phyloP scores from a whole-genome alignment of 2,888 invertebrate species.

The Drosophila austrosaltans region DNA sequence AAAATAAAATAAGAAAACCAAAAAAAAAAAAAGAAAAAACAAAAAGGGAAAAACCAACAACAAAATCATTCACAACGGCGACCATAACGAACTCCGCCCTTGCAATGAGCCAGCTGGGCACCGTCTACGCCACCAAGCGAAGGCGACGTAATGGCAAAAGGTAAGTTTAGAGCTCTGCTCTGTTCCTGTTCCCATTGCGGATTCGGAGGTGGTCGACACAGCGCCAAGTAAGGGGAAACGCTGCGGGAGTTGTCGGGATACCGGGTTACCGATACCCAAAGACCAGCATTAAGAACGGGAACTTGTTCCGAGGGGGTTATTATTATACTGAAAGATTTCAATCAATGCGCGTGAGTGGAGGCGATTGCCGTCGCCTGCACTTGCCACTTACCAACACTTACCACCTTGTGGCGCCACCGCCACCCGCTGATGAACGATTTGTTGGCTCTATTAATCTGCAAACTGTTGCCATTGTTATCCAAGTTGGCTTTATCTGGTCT shows the following conservation, averaged over 20 bases:
- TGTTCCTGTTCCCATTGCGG: constrained; percentile 11
- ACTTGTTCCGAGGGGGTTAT: constrained; percentile 34
- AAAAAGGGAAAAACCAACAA: constrained; percentile 20
- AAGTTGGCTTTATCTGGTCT: constrained; percentile 8
- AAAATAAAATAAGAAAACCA: background rate
- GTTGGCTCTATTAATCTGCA: constrained; percentile 69
- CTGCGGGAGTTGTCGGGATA: constrained; percentile 48
- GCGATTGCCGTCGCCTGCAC: constrained; percentile 49
- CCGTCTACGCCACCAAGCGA: constrained; percentile 98
- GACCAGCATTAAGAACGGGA: constrained; percentile 13
- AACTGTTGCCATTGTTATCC: constrained; percentile 50
- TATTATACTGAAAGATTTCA: constrained; percentile 69
- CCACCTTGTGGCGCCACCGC: constrained; percentile 39
- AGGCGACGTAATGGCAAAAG: constrained; percentile 98
- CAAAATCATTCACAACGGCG: constrained; percentile 81
- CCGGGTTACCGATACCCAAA: constrained; percentile 7
- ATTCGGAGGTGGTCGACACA: constrained; percentile 14
- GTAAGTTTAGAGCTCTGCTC: constrained; percentile 85
- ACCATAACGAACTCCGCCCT: constrained; percentile 83
- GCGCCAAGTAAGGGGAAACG: constrained; percentile 29
- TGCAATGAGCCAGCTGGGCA: constrained; percentile 94
- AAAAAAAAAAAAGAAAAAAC: background rate
- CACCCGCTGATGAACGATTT: constrained; percentile 53
- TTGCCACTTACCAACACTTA: constrained; percentile 44
- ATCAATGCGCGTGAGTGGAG: constrained; percentile 59